phyloP scores from a whole-genome alignment of 2,113 vertebrate species.

The Anolis carolinensis region DNA sequence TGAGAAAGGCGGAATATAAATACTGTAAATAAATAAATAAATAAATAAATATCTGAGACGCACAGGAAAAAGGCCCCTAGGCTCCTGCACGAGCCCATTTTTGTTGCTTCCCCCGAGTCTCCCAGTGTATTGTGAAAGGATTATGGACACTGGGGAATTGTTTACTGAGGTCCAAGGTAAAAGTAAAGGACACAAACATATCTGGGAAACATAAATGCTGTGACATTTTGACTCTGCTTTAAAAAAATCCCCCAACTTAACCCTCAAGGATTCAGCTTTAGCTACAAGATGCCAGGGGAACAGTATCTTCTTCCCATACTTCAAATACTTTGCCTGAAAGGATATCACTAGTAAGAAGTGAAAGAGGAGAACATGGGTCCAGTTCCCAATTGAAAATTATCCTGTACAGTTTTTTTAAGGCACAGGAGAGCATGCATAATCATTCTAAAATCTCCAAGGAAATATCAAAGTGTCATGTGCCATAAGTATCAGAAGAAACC shows the following conservation, averaged over 20 bases:
- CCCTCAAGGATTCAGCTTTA: constrained; percentile 13
- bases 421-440: constrained; percentile 4
- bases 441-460: constrained; percentile 15
- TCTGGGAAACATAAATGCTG: constrained; percentile 3
- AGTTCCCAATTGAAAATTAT: constrained; percentile 24
- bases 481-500: not conserved
- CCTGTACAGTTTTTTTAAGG: constrained; percentile 3
- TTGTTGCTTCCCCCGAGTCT: too few relatives aligned
- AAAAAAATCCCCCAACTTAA: constrained; percentile 15
- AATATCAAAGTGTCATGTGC: not conserved
- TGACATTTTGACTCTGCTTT: constrained; percentile 8
- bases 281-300: constrained; percentile 29
- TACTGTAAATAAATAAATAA: too few relatives aligned
- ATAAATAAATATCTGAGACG: too few relatives aligned
- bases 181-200: not conserved
- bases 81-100: too few relatives aligned
- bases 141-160: too few relatives aligned
- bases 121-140: too few relatives aligned
- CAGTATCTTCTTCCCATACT: constrained; percentile 33
- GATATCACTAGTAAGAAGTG: constrained; percentile 25
- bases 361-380: constrained; percentile 31
- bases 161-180: too few relatives aligned
- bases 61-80: too few relatives aligned
- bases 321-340: constrained; percentile 38
- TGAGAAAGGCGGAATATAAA: too few relatives aligned